A percentile compares a stretch with the other conserved stretches of the same genome.
These are phyloP conservation scores for Psittacara wagleri DNA, from an alignment of 2,113 vertebrate species.

Conservation along the genomic window DNA sequence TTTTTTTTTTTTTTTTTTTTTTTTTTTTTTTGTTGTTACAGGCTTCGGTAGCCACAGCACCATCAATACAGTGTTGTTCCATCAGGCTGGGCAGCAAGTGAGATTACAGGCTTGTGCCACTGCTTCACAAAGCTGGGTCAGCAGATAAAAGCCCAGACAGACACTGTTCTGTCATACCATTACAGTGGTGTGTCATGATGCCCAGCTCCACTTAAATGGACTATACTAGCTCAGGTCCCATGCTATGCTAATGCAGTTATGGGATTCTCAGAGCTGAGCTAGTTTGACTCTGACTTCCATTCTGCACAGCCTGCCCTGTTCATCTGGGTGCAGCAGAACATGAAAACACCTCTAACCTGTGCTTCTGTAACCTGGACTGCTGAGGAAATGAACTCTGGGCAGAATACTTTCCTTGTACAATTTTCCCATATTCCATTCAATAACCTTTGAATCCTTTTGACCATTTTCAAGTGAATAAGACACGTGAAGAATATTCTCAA, in stretches of 20 bases:
- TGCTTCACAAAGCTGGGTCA: background rate
- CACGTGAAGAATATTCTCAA: background rate
- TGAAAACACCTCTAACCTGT: fast-evolving
- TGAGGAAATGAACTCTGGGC: background rate
- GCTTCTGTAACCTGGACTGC: background rate
- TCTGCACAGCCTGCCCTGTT: background rate
- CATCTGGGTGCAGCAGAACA: background rate
- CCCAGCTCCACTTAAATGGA: background rate
- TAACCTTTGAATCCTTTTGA: background rate
- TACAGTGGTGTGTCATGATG: background rate
- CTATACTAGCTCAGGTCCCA: background rate
- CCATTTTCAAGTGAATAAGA: background rate
- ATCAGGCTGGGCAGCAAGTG: background rate
- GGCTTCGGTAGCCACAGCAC: background rate
- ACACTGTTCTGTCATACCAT: fast-evolving
- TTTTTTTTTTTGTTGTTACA: background rate
- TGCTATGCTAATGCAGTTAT: background rate
- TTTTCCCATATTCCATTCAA: background rate
- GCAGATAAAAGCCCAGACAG: background rate
- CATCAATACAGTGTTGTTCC: background rate
- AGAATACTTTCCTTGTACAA: background rate
- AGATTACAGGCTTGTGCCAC: background rate
- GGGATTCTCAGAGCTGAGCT: background rate
- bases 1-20: background rate
- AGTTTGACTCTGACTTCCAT: background rate